Evolutionary conservation across 2,888 invertebrate genomes (phyloP), one percentile per base, ranked within the genome.

Genomic region (Exocentrus adspersus): DNA sequence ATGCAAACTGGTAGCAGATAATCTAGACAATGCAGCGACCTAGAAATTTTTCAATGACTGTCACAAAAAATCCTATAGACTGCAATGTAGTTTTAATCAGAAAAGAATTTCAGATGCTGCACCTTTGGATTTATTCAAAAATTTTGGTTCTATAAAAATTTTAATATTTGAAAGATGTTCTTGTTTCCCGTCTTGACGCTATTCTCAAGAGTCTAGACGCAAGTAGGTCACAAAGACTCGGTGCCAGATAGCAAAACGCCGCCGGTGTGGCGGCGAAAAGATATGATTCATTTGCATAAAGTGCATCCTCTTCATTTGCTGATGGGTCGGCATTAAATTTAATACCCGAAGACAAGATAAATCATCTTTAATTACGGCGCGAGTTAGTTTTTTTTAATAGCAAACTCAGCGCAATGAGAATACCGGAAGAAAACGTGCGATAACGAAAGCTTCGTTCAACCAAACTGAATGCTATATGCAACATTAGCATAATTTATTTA

Each of bases 161-260:
- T n/a, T n/a, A n/a, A n/a, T n/a, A n/a, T n/a, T n/a, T n/a, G n/a
- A n/a, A n/a, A n/a, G n/a, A n/a, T n/a, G n/a, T n/a, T n/a, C n/a
- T n/a, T n/a, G n/a, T n/a, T n/a, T n/a, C n/a, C n/a, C n/a, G n/a
- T n/a, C n/a, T n/a, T n/a, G n/a, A n/a, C n/a, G n/a, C 54, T 43
- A 32, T 43, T 43, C 43, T 56, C 45, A 43, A 9, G 41, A 43
- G 43, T 17, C 28, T 28, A 42, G 54, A 19, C 12, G 20, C 30
- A 16, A 43, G 54, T 56, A 45, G 54, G 43, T 56, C 54, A 56
- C 16, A 30, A 24, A 16, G 54, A 56, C 12, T 10, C 30, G 54
- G 54, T 56, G 54, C 54, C 54, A 45, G 37, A 37, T n/a, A 37
- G 12, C 12, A 14, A 37, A 37, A 37, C 37, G 37, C 10, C 37